Percentiles rank a stretch among this genome's conserved stretches.
Conservation (phyloP, 2,113 vertebrate species). For the Phaethon lepturus region DNA sequence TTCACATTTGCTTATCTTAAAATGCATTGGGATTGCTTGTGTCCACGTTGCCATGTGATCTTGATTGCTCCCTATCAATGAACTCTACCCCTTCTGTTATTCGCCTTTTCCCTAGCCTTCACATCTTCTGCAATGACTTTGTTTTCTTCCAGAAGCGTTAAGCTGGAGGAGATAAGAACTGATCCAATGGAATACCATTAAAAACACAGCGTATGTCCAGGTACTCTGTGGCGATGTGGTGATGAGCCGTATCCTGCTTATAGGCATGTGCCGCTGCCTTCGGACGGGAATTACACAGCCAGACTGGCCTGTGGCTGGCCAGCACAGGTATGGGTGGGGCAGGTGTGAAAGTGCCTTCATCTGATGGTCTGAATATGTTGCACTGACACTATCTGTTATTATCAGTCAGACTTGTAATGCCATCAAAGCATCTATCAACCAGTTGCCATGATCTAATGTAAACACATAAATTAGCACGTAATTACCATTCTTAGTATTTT, state of each 20-base stretch:
- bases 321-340: not conserved
- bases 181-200: not conserved
- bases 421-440: not conserved
- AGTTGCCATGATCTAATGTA: not conserved
- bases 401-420: not conserved
- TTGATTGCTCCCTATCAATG: not conserved
- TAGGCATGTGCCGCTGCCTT: fast-evolving
- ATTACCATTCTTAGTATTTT: not conserved
- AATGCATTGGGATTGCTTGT: not conserved
- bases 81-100: not conserved
- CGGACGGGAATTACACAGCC: not conserved
- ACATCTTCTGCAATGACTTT: not conserved
- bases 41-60: not conserved
- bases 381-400: not conserved
- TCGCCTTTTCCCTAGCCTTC: not conserved
- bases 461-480: not conserved
- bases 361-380: not conserved
- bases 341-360: not conserved
- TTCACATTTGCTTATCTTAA: slow-evolving; percentile 14
- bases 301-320: not conserved
- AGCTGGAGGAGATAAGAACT: not conserved
- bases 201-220: not conserved
- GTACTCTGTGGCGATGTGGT: fast-evolving
- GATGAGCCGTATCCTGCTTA: not conserved
- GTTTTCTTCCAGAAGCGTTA: not conserved